Conservation (phyloP, 2,113 vertebrate species). For the Nothobranchius furzeri region DNA sequence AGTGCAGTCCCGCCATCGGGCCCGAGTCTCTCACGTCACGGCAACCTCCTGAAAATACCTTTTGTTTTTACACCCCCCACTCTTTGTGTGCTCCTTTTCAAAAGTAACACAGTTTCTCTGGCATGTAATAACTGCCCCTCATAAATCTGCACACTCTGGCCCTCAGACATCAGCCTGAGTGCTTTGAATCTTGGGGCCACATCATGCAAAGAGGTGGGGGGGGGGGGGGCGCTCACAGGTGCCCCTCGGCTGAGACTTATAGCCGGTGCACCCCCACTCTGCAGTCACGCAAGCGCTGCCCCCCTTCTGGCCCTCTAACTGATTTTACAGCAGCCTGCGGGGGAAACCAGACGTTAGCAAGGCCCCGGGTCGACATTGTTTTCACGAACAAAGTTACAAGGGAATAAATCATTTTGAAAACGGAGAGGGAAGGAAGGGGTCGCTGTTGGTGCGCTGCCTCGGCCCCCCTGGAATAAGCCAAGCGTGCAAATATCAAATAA, state of each 20-base stretch:
- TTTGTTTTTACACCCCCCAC: conserved; percentile 12
- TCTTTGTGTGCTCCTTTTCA: conserved; percentile 47
- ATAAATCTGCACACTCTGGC: conserved; percentile 71
- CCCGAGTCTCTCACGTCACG: conserved; percentile 9
- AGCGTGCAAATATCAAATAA: conserved; percentile 14
- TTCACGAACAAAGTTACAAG: conserved; percentile 72
- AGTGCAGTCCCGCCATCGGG: conserved; percentile 41
- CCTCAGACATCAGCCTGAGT: conserved; percentile 50
- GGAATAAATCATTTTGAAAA: conserved; percentile 76
- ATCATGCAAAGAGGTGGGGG: conserved; percentile 32
- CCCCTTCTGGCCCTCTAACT: conserved; percentile 65
- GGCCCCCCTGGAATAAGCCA: conserved; percentile 19
- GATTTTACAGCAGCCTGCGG: conserved; percentile 73
- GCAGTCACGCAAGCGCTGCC: conserved; percentile 81
- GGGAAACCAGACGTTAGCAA: conserved; percentile 75
- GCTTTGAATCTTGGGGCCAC: conserved; percentile 51
- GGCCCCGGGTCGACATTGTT: conserved; percentile 68
- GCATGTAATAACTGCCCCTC: conserved; percentile 35
- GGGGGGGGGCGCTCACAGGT: conserved; percentile 54
- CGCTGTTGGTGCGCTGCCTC: conserved; percentile 12
- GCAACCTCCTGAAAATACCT: conserved; percentile 57
- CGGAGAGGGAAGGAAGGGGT: conserved; percentile 15
- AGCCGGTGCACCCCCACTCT: conserved; percentile 41
- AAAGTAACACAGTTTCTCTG: conserved; percentile 53
- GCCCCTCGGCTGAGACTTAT: conserved; percentile 51